phyloP scores from a whole-genome alignment of 2,888 invertebrate species.

The Netelia virgata region DNA sequence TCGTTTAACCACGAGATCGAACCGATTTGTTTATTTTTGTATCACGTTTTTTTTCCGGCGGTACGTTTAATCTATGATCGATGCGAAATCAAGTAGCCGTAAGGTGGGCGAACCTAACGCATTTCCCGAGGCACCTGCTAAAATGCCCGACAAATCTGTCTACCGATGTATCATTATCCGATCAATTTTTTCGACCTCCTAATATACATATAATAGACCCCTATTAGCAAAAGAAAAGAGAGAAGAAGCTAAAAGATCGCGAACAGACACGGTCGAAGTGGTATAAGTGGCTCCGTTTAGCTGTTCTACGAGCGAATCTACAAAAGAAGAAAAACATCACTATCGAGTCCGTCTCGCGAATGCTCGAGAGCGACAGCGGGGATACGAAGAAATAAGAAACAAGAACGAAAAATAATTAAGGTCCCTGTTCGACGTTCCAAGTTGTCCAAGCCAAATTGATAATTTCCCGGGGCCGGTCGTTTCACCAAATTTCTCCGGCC shows the following conservation, averaged over 20 bases:
- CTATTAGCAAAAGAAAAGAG: conserved; percentile 41
- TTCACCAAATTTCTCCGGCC: conserved; percentile 50
- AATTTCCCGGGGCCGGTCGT: conserved; percentile 44
- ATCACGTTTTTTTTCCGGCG: conserved; percentile 16
- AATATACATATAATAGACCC: conserved; percentile 52
- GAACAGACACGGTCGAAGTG: conserved; percentile 36
- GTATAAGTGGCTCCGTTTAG: conserved; percentile 41
- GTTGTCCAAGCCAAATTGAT: conserved; percentile 56
- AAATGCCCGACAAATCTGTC: conserved; percentile 41
- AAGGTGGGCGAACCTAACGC: background rate
- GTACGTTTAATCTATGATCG: conserved; percentile 38
- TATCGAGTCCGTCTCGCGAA: conserved; percentile 3
- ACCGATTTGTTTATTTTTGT: background rate
- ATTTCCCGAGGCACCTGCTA: conserved; percentile 11
- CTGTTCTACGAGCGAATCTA: conserved; percentile 40
- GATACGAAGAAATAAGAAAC: conserved; percentile 9
- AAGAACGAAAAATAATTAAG: conserved; percentile 34
- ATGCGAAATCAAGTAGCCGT: conserved; percentile 58
- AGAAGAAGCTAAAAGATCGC: background rate
- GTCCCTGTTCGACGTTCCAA: conserved; percentile 22
- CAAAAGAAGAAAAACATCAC: conserved; percentile 10
- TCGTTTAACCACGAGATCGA: background rate
- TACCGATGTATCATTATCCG: conserved; percentile 47
- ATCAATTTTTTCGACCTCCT: conserved; percentile 47
- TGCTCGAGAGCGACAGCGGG: background rate